A percentile compares a stretch with the other conserved stretches of the same genome.
Evolutionary conservation across 2,888 invertebrate genomes (phyloP).

Genomic region (Nomada fucata): DNA sequence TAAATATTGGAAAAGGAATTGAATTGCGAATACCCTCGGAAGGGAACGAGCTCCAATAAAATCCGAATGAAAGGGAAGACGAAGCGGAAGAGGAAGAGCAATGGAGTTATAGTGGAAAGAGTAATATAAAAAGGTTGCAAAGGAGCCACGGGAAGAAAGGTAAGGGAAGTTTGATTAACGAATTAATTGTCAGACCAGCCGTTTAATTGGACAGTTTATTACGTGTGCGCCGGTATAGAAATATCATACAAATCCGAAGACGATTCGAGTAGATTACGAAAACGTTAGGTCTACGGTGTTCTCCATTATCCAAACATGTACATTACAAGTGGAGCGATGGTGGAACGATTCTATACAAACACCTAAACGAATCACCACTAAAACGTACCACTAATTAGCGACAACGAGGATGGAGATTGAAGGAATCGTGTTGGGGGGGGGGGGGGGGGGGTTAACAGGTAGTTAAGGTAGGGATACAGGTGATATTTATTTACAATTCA

Average conservation of each 20-base stretch:
- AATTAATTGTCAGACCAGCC: constrained; percentile 10
- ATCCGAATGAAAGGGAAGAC: too few species aligned
- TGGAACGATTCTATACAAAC: constrained; percentile 67
- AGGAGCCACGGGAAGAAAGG: not conserved
- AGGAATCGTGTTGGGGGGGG: not conserved
- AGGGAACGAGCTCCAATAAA: too few species aligned
- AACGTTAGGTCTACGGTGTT: constrained; percentile 71
- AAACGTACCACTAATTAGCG: constrained; percentile 59
- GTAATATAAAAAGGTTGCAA: not conserved
- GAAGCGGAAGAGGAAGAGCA: too few species aligned
- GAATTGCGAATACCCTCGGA: too few species aligned
- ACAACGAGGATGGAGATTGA: constrained; percentile 45
- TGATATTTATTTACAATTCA: constrained; percentile 73
- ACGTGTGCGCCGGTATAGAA: constrained; percentile 82
- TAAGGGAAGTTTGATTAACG: not conserved
- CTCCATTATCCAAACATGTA: constrained; percentile 60
- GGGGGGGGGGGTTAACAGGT: not conserved
- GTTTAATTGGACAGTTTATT: constrained; percentile 78
- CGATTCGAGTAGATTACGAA: constrained; percentile 71
- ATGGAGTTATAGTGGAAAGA: not conserved
- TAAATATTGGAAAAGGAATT: too few species aligned
- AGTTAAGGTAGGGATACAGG: not conserved
- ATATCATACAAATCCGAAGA: constrained; percentile 82
- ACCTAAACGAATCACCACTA: constrained; percentile 54
- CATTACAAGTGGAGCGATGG: constrained; percentile 68